Evolutionary conservation across 1,140 invertebrate species (phyloP).

Genomic region (Pseudomyrmex sp.): DNA sequence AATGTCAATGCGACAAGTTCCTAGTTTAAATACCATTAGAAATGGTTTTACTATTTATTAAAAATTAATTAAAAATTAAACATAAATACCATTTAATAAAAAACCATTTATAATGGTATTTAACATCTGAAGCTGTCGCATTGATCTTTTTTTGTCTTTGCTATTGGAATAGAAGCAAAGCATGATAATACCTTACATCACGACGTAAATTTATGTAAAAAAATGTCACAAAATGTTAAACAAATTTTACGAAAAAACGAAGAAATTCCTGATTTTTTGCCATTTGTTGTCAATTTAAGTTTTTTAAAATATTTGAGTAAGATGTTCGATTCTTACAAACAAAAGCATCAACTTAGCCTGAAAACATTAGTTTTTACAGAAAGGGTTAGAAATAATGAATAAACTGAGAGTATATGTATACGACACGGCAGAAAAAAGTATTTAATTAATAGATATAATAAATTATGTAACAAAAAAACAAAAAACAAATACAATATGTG

Average conservation of each 20-base stretch:
- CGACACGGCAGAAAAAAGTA: not conserved
- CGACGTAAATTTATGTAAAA: too few species aligned
- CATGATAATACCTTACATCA: too few species aligned
- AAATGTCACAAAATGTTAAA: not conserved
- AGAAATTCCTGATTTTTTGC: not conserved
- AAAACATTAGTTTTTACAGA: not conserved
- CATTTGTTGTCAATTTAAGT: not conserved
- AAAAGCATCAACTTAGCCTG: too few species aligned
- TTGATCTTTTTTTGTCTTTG: too few species aligned
- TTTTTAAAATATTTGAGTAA: slow-evolving; percentile 10
- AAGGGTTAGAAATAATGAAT: not conserved
- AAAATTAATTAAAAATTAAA: too few species aligned
- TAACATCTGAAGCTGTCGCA: too few species aligned
- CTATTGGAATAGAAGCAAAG: too few species aligned
- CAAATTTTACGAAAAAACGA: not conserved
- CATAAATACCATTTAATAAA: not conserved
- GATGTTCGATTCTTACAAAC: not conserved
- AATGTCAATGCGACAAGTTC: not conserved
- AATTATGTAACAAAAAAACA: not conserved
- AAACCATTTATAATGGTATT: too few species aligned
- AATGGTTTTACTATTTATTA: not conserved
- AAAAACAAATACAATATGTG: not conserved
- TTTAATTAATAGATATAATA: not conserved
- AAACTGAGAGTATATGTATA: not conserved
- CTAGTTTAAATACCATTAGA: not conserved